Percentiles rank a stretch among this genome's conserved stretches.
Evolutionary conservation across 2,113 vertebrate species (phyloP).

Genomic region (Cinclus cinclus): DNA sequence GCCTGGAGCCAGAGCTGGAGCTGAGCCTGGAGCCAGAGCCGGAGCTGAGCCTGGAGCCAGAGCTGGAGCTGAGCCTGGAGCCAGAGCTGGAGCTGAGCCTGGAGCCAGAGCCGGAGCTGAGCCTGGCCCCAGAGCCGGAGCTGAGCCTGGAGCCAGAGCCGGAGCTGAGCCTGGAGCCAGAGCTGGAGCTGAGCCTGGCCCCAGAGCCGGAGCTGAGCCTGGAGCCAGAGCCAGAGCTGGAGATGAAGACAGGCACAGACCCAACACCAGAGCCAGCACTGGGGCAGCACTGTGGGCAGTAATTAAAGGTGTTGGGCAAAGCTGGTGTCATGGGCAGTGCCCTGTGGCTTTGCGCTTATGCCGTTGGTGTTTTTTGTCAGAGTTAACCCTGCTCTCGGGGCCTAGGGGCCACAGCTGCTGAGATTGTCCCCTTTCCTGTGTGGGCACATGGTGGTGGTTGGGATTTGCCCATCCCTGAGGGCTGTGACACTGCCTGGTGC

Average conservation of each 20-base stretch:
- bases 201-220: too few relatives aligned
- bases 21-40: background rate
- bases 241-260: background rate
- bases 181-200: too few relatives aligned
- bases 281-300: background rate
- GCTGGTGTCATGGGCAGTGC: background rate
- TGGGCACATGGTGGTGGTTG: background rate
- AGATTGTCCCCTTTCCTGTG: background rate
- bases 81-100: background rate
- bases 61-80: background rate
- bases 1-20: background rate
- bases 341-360: rapidly evolving
- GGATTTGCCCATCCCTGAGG: background rate
- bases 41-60: background rate
- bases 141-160: too few relatives aligned
- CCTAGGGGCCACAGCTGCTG: background rate
- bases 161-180: background rate
- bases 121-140: background rate
- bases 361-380: background rate
- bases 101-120: background rate
- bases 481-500: background rate
- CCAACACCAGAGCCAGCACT: background rate
- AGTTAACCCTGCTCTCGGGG: background rate
- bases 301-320: background rate
- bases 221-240: background rate